Percentiles rank a stretch among this genome's conserved stretches.
Evolutionary conservation across 2,113 vertebrate genomes (phyloP).

Genomic region (Chloroceryle aenea): DNA sequence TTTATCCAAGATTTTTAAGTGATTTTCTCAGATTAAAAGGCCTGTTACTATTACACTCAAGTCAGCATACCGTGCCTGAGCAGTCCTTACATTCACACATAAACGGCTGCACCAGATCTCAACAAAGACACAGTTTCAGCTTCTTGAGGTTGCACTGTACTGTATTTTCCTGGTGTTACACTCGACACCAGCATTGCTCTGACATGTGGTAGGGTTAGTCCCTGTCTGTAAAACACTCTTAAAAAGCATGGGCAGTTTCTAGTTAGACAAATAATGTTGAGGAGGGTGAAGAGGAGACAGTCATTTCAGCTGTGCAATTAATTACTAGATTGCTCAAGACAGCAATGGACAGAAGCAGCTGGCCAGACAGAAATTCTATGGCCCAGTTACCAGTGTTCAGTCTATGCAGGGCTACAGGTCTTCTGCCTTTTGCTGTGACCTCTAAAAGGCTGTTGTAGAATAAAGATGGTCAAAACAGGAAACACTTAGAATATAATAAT

Average conservation of each 20-base stretch:
- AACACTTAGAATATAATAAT: neutral
- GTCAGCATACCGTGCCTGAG: fast-evolving
- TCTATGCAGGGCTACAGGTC: neutral
- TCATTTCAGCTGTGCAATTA: neutral
- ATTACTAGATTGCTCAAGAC: neutral
- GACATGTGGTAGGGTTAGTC: neutral
- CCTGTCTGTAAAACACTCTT: neutral
- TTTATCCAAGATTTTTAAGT: neutral
- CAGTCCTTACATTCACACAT: neutral
- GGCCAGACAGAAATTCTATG: neutral
- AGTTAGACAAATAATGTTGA: neutral
- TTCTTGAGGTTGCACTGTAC: neutral
- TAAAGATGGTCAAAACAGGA: neutral
- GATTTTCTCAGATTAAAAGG: neutral
- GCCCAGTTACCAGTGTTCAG: neutral
- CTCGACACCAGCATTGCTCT: neutral
- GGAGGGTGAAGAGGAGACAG: neutral
- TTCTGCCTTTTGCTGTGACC: neutral
- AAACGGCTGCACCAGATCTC: neutral
- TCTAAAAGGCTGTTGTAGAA: neutral
- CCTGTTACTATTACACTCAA: neutral
- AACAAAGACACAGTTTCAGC: neutral
- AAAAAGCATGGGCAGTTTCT: neutral
- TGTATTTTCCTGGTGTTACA: fast-evolving
- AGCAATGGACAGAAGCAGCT: neutral